Conservation (phyloP, 2,113 vertebrate species). For the Corythoichthys intestinalis region DNA sequence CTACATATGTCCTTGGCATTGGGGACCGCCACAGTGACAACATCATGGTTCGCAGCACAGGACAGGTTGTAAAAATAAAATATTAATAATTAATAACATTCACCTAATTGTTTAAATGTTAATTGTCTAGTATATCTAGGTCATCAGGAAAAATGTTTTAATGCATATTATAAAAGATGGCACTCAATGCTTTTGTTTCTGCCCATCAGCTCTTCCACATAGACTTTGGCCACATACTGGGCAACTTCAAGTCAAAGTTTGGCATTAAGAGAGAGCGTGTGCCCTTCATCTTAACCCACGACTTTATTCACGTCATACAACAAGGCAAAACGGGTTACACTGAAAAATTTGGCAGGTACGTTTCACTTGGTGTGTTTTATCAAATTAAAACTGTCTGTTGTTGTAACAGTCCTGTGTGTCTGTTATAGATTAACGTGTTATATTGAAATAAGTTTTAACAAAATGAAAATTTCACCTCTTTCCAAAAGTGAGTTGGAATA, state of each 20-base stretch:
- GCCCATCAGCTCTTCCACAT: slow-evolving; percentile 91
- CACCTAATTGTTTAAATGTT: neutral
- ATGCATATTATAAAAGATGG: neutral
- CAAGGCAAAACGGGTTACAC: slow-evolving; percentile 97
- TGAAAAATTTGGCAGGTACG: slow-evolving; percentile 93
- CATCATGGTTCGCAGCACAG: slow-evolving; percentile 98
- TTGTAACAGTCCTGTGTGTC: neutral
- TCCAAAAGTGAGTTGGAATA: neutral
- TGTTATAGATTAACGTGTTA: neutral
- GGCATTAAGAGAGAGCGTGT: slow-evolving; percentile 98
- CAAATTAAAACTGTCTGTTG: neutral
- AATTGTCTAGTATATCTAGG: neutral
- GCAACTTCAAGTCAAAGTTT: slow-evolving; percentile 99
- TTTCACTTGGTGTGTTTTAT: slow-evolving; percentile 19
- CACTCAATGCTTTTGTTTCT: slow-evolving; percentile 3
- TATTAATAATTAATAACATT: neutral
- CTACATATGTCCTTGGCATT: slow-evolving; percentile 95
- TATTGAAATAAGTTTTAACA: neutral
- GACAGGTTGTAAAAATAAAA: slow-evolving; percentile 79
- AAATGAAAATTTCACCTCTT: neutral
- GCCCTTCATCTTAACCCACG: slow-evolving; percentile 97
- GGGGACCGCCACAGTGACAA: slow-evolving; percentile 98
- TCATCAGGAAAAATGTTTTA: neutral
- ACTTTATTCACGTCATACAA: slow-evolving; percentile 99
- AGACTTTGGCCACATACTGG: slow-evolving; percentile 97